Evolutionary conservation across 2,113 vertebrate species (phyloP).

Genomic region (Poeciliopsis prolifica): DNA sequence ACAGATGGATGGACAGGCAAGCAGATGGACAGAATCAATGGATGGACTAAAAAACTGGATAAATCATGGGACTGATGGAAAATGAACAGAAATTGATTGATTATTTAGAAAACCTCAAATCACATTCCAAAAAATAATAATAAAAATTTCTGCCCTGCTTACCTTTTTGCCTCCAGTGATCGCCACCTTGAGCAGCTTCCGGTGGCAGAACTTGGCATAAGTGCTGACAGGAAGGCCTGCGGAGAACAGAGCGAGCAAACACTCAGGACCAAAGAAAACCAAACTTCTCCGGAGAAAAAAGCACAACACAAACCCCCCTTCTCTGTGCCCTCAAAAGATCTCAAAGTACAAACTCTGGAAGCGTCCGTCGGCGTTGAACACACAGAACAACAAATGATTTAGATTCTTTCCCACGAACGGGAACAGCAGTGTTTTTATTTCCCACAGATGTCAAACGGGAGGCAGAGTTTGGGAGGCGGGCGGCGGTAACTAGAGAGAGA

Average conservation of each 20-base stretch:
- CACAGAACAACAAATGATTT: conserved; percentile 47
- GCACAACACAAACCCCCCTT: background rate
- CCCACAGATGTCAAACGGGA: conserved; percentile 56
- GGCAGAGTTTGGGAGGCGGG: conserved; percentile 28
- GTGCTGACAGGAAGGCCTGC: conserved; percentile 88
- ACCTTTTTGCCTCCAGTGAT: conserved; percentile 92
- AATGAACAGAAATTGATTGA: no score
- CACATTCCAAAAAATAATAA: background rate
- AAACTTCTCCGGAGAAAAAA: conserved; percentile 7
- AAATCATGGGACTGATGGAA: no score
- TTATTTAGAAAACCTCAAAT: background rate
- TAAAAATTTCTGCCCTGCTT: conserved; percentile 21
- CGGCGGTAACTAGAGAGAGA: conserved; percentile 60
- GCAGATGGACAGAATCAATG: no score
- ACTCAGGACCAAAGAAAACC: background rate
- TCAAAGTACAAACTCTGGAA: conserved; percentile 27
- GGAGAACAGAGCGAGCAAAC: conserved; percentile 12
- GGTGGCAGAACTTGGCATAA: conserved; percentile 88
- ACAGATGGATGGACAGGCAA: no score
- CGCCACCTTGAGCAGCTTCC: conserved; percentile 89
- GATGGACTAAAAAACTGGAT: no score
- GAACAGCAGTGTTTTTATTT: conserved; percentile 19
- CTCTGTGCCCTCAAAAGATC: conserved; percentile 3
- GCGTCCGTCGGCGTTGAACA: conserved; percentile 30
- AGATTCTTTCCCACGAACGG: conserved; percentile 51